Conservation (phyloP, 1,140 invertebrate genomes). For the Lordiphosa clarofinis region DNA sequence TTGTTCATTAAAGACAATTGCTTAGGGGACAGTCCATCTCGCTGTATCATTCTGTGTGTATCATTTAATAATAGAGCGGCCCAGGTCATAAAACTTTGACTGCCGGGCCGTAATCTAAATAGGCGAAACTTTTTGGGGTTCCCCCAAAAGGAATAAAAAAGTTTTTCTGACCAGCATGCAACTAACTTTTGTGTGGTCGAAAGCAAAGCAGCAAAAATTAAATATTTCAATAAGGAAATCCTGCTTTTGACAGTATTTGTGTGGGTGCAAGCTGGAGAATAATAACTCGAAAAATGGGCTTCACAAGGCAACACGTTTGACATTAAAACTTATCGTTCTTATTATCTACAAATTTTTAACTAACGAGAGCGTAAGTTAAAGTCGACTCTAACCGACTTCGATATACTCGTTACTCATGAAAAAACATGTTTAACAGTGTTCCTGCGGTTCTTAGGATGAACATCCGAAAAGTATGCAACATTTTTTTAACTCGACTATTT, state of each 20-base stretch:
- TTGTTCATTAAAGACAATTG: constrained; percentile 8
- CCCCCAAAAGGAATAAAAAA: constrained; percentile 35
- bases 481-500: too few relatives aligned
- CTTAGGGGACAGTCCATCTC: constrained; percentile 11
- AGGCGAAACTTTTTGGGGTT: constrained; percentile 33
- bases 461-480: too few relatives aligned
- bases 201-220: constrained; percentile 18
- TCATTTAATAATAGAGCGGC: constrained; percentile 52
- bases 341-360: constrained; percentile 58
- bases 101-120: constrained; percentile 44
- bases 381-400: too few relatives aligned
- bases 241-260: constrained; percentile 5
- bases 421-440: too few relatives aligned
- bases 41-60: constrained; percentile 16
- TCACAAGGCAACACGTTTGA: too few relatives aligned
- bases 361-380: too few relatives aligned
- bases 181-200: neutral
- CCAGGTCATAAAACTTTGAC: constrained; percentile 37
- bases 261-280: constrained; percentile 21
- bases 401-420: too few relatives aligned
- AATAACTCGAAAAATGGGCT: constrained; percentile 27
- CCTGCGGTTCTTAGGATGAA: too few relatives aligned
- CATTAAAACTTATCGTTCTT: constrained; percentile 37
- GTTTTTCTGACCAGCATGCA: constrained; percentile 16
- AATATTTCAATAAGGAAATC: constrained; percentile 54